phyloP scores from a whole-genome alignment of 2,113 vertebrate species.

The Hucho hucho region DNA sequence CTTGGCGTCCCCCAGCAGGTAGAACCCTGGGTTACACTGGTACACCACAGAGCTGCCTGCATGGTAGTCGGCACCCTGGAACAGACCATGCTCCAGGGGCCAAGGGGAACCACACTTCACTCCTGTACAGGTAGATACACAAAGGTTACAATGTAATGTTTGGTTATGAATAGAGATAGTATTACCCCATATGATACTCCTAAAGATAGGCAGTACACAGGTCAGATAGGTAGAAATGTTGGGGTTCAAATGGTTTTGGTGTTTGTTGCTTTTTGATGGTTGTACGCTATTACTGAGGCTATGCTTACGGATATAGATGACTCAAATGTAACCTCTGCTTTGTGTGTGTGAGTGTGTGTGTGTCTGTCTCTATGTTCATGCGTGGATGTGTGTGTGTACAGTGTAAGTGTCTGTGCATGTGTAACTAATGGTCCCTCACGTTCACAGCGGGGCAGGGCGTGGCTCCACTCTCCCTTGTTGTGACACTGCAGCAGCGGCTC shows the following conservation, averaged over 20 bases:
- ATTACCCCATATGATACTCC: too few relatives aligned
- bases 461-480: slow-evolving; percentile 92
- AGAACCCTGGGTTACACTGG: slow-evolving; percentile 89
- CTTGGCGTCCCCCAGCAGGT: slow-evolving; percentile 88
- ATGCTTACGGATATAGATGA: too few relatives aligned
- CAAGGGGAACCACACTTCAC: slow-evolving; percentile 89
- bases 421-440: slow-evolving; percentile 69
- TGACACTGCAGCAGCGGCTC: slow-evolving; percentile 87
- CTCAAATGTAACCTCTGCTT: too few relatives aligned
- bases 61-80: slow-evolving; percentile 85
- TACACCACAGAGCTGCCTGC: slow-evolving; percentile 86
- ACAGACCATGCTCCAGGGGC: slow-evolving; percentile 85
- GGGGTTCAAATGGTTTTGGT: too few relatives aligned
- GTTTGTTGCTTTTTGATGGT: too few relatives aligned
- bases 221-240: too few relatives aligned
- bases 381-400: neutral
- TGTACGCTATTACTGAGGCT: too few relatives aligned
- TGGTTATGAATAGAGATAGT: too few relatives aligned
- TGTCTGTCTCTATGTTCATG: neutral
- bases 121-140: slow-evolving; percentile 62
- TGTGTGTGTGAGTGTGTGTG: too few relatives aligned
- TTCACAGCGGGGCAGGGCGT: slow-evolving; percentile 88
- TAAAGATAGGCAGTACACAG: too few relatives aligned
- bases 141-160: too few relatives aligned
- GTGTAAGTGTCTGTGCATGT: neutral